Conservation (phyloP, 1,140 invertebrate species). For the Hermetia illucens region DNA sequence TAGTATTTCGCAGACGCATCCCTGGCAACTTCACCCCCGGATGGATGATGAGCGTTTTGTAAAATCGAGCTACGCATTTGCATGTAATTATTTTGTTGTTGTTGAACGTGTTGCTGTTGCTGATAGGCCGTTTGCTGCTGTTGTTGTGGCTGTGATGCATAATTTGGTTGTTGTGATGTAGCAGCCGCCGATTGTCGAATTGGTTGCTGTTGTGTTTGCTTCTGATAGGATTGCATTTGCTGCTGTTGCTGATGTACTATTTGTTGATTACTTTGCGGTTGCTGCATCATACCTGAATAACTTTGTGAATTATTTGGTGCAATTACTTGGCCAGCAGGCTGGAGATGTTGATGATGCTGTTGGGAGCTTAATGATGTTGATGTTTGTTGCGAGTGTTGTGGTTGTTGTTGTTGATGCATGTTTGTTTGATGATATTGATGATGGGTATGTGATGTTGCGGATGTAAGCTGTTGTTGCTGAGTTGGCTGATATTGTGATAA, state of each 20-base stretch:
- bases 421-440: not conserved
- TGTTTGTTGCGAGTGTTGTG: slow-evolving; percentile 2
- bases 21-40: slow-evolving; percentile 14
- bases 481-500: slow-evolving; percentile 27
- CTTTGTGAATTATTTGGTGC: slow-evolving; percentile 1
- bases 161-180: no score
- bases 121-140: slow-evolving; percentile 19
- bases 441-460: slow-evolving; percentile 1
- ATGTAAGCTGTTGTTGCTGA: slow-evolving; percentile 10
- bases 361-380: slow-evolving; percentile 10
- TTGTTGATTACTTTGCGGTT: slow-evolving; percentile 10
- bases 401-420: slow-evolving; percentile 3
- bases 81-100: slow-evolving; percentile 26
- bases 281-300: not conserved
- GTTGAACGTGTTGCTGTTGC: slow-evolving; percentile 19
- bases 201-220: slow-evolving; percentile 15
- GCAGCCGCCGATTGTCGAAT: slow-evolving; percentile 19
- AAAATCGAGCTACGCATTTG: slow-evolving; percentile 25
- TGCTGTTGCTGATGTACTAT: slow-evolving; percentile 9
- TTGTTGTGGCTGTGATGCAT: slow-evolving; percentile 12
- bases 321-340: not conserved
- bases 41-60: slow-evolving; percentile 28
- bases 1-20: slow-evolving; percentile 6
- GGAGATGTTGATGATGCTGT: slow-evolving; percentile 10
- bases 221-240: no score